phyloP scores from a whole-genome alignment of 2,888 invertebrate species.

The Vanessa cardui region DNA sequence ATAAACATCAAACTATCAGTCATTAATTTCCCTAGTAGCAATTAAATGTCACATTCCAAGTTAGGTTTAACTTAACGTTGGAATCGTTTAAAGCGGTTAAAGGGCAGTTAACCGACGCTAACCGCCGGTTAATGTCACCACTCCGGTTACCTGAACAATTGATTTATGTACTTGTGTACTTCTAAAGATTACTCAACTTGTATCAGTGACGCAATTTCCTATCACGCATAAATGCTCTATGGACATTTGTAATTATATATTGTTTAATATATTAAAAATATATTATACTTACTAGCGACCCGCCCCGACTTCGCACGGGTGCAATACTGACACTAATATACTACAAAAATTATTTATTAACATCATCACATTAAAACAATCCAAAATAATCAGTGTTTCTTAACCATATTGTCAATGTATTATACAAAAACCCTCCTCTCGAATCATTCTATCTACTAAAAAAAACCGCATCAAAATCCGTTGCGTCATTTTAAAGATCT shows the following conservation, averaged over 20 bases:
- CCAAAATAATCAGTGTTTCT: no score
- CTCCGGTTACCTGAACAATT: slow-evolving; percentile 19
- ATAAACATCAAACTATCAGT: background rate
- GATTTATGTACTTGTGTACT: slow-evolving; percentile 17
- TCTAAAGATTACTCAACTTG: slow-evolving; percentile 14
- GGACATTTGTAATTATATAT: background rate
- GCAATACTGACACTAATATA: no score
- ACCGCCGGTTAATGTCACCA: slow-evolving; percentile 24
- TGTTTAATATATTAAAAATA: no score
- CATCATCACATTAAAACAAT: no score
- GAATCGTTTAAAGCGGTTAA: slow-evolving; percentile 25
- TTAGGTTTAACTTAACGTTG: slow-evolving; percentile 13
- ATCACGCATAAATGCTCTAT: background rate
- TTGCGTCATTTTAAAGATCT: no score
- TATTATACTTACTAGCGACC: no score
- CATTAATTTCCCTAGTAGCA: background rate
- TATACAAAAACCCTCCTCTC: no score
- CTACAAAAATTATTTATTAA: no score
- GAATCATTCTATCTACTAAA: no score
- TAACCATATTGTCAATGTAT: no score
- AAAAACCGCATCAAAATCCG: no score
- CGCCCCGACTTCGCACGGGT: no score
- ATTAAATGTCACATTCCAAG: slow-evolving; percentile 19
- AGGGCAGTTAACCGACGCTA: slow-evolving; percentile 29
- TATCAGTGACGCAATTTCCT: background rate